Conservation (phyloP, 2,113 vertebrate species). For the Chascanopsetta lugubris region DNA sequence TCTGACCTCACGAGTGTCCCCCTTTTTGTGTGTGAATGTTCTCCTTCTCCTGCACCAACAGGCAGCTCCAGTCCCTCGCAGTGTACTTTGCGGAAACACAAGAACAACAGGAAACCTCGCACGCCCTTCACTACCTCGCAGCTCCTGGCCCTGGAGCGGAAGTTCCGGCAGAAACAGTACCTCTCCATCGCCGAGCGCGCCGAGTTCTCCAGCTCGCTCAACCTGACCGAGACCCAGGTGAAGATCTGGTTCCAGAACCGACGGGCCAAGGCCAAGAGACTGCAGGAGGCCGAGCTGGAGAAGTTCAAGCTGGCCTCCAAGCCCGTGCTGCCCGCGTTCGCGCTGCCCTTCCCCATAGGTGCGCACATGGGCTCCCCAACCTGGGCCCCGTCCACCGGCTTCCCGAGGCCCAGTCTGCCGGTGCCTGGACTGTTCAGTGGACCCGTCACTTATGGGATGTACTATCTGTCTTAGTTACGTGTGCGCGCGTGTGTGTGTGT, state of each 20-base stretch:
- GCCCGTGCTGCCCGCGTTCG: slow-evolving; percentile 82
- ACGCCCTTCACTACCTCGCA: slow-evolving; percentile 88
- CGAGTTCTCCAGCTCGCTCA: slow-evolving; percentile 85
- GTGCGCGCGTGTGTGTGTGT: not conserved
- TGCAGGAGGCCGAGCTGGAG: slow-evolving; percentile 87
- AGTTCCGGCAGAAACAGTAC: slow-evolving; percentile 88
- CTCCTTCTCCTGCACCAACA: slow-evolving; percentile 23
- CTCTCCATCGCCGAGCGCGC: slow-evolving; percentile 85
- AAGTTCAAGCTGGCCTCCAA: slow-evolving; percentile 85
- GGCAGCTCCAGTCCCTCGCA: slow-evolving; percentile 72
- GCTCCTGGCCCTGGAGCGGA: slow-evolving; percentile 86
- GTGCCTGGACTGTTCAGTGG: slow-evolving; percentile 82
- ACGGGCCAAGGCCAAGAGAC: slow-evolving; percentile 86
- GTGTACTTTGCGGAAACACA: slow-evolving; percentile 84
- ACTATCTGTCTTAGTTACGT: slow-evolving; percentile 82
- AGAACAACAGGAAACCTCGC: slow-evolving; percentile 88
- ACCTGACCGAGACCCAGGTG: slow-evolving; percentile 88
- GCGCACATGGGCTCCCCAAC: slow-evolving; percentile 78
- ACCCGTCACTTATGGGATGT: slow-evolving; percentile 86
- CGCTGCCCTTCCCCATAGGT: slow-evolving; percentile 83
- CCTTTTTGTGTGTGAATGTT: slow-evolving; percentile 5
- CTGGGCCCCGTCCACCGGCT: slow-evolving; percentile 74
- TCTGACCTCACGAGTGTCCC: slow-evolving; percentile 3
- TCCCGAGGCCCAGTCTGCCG: slow-evolving; percentile 78
- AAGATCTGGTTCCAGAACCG: slow-evolving; percentile 91